Conservation (phyloP, 2,888 invertebrate genomes). For the Pyrrhosoma nymphula region DNA sequence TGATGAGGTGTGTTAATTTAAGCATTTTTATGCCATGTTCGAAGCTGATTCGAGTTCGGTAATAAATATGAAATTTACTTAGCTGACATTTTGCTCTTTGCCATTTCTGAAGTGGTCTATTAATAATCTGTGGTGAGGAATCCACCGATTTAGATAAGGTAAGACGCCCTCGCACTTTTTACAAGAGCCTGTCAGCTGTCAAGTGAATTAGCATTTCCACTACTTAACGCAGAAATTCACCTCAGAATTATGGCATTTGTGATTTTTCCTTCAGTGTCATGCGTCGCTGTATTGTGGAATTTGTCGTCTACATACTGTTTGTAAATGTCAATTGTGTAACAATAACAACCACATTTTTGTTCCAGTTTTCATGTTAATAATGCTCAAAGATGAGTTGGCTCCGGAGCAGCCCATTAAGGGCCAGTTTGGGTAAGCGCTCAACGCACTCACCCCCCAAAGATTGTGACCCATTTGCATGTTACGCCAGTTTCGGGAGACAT, state of each 20-base stretch:
- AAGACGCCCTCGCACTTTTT: constrained; percentile 39
- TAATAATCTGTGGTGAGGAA: background rate
- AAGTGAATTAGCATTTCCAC: background rate
- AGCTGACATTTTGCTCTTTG: background rate
- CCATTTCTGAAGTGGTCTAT: background rate
- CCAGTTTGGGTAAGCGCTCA: constrained; percentile 81
- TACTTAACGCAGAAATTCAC: background rate
- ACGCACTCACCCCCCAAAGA: constrained; percentile 85
- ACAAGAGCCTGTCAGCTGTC: background rate
- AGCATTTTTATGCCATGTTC: background rate
- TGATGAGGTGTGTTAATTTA: background rate
- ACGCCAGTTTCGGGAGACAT: constrained; percentile 95
- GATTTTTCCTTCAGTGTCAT: background rate
- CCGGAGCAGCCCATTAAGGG: constrained; percentile 82
- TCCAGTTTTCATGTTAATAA: constrained; percentile 33
- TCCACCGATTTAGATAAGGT: constrained; percentile 30
- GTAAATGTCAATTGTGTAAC: too few species aligned
- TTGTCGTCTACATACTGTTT: too few species aligned
- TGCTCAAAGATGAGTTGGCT: constrained; percentile 84
- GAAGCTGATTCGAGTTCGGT: background rate
- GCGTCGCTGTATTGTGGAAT: background rate
- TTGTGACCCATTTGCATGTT: constrained; percentile 93
- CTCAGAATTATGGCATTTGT: background rate
- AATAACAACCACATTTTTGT: background rate
- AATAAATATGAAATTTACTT: background rate